phyloP scores from a whole-genome alignment of 2,113 vertebrate genomes.

The Carassius gibelio region DNA sequence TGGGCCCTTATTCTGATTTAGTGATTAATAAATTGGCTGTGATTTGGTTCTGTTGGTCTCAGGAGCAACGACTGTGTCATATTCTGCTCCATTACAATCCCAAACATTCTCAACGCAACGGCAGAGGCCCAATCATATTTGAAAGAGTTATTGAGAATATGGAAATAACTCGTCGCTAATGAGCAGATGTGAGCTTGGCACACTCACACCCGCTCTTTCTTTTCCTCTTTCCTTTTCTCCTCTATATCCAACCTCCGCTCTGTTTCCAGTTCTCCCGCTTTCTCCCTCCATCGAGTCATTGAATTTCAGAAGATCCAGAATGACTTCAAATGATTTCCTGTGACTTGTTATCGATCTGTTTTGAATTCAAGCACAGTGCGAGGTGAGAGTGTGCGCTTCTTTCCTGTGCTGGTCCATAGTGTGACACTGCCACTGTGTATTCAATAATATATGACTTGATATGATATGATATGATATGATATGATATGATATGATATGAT shows the following conservation, averaged over 20 bases:
- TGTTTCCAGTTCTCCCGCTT: constrained; percentile 6
- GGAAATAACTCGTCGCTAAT: constrained; percentile 61
- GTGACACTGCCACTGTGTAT: background rate
- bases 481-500: too few relatives aligned
- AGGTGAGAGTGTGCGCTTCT: background rate
- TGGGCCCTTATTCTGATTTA: constrained; percentile 38
- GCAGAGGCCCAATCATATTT: constrained; percentile 51
- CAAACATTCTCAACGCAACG: constrained; percentile 38
- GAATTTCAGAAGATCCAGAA: constrained; percentile 50
- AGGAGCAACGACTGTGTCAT: constrained; percentile 51
- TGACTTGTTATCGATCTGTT: constrained; percentile 55
- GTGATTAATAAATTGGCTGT: constrained; percentile 49
- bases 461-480: background rate
- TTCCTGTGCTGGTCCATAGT: background rate
- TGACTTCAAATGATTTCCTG: constrained; percentile 56
- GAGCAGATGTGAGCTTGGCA: constrained; percentile 63
- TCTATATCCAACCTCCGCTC: constrained; percentile 12
- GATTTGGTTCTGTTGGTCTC: constrained; percentile 40
- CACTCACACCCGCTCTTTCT: constrained; percentile 31
- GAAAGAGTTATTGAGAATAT: constrained; percentile 65
- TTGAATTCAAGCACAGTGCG: constrained; percentile 44
- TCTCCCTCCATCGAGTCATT: constrained; percentile 49
- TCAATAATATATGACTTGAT: background rate
- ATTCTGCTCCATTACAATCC: constrained; percentile 52
- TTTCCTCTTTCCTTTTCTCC: background rate